Evolutionary conservation across 2,888 invertebrate genomes (phyloP).

Genomic region (Synergus japonicus): DNA sequence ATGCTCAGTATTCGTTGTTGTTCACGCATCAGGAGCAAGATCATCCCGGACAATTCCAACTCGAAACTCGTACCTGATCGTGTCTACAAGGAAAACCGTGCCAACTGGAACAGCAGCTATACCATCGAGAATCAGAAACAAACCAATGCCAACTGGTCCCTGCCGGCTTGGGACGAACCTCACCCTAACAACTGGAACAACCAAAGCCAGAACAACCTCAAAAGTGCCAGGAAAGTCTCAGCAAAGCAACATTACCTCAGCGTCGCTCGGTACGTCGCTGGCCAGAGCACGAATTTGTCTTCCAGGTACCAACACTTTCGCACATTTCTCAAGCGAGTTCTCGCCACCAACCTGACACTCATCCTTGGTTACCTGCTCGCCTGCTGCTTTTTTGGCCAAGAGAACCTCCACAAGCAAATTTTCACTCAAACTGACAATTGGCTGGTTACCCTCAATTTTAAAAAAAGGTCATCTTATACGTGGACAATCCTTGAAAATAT

Average conservation of each 20-base stretch:
- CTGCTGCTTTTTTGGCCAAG: slow-evolving; percentile 14
- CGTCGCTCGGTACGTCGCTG: slow-evolving; percentile 84
- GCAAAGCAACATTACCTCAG: slow-evolving; percentile 89
- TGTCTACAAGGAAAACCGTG: slow-evolving; percentile 77
- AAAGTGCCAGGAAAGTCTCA: slow-evolving; percentile 71
- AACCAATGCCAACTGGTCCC: slow-evolving; percentile 69
- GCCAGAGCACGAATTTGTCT: slow-evolving; percentile 74
- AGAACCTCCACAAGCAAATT: not conserved
- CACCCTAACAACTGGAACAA: slow-evolving; percentile 66
- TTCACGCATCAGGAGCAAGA: slow-evolving; percentile 65
- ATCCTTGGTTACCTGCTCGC: not conserved
- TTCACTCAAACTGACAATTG: not conserved
- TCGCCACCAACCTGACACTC: slow-evolving; percentile 31
- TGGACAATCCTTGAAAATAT: not conserved
- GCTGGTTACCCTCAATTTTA: not conserved
- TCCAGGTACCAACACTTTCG: slow-evolving; percentile 67
- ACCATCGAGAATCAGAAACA: slow-evolving; percentile 65
- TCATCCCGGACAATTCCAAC: slow-evolving; percentile 66
- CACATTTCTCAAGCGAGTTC: slow-evolving; percentile 48
- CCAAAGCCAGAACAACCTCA: slow-evolving; percentile 66
- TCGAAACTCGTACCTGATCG: slow-evolving; percentile 70
- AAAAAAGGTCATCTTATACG: not conserved
- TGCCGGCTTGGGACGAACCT: slow-evolving; percentile 71
- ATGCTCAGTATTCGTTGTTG: slow-evolving; percentile 42
- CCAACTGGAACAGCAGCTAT: slow-evolving; percentile 78